Percentiles rank a stretch among this genome's conserved stretches.
Evolutionary conservation across 2,888 invertebrate genomes (phyloP).

Genomic region (Eupithecia subumbrata): DNA sequence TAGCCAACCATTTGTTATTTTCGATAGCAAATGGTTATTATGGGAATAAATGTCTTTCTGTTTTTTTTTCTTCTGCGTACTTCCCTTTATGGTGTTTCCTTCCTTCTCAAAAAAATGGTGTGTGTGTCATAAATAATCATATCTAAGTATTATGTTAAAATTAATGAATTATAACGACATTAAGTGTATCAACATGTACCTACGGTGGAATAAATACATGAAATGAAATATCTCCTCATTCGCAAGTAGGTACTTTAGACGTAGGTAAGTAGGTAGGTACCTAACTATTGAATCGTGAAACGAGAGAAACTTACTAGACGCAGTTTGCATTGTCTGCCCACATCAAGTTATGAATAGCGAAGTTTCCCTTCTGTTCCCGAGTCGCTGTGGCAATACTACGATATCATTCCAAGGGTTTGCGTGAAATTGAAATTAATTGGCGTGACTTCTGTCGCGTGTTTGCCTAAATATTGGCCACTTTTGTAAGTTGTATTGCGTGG

Average conservation of each 20-base stretch:
- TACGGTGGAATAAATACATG: too few relatives aligned
- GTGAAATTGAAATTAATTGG: constrained; percentile 41
- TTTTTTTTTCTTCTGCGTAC: too few relatives aligned
- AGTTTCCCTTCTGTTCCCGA: constrained; percentile 28
- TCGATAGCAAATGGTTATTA: too few relatives aligned
- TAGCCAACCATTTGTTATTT: too few relatives aligned
- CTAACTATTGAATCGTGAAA: constrained; percentile 1
- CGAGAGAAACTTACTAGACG: constrained; percentile 19
- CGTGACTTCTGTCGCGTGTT: constrained; percentile 31
- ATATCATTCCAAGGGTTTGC: constrained; percentile 27
- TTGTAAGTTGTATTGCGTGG: constrained; percentile 13
- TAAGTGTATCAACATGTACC: too few relatives aligned
- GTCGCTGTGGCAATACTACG: constrained; percentile 29
- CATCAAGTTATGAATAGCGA: constrained; percentile 27
- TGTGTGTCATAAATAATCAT: too few relatives aligned
- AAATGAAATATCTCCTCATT: not conserved
- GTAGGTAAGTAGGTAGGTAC: not conserved
- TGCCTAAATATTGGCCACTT: constrained; percentile 23
- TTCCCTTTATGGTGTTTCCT: too few relatives aligned
- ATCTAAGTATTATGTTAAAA: too few relatives aligned
- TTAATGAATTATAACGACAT: too few relatives aligned
- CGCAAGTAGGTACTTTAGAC: not conserved
- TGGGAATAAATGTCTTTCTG: too few relatives aligned
- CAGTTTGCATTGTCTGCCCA: constrained; percentile 27
- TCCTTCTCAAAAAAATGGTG: too few relatives aligned